Evolutionary conservation across 2,113 vertebrate species (phyloP), one percentile per base, ranked within the genome.

Genomic region (Calidris pugnax): DNA sequence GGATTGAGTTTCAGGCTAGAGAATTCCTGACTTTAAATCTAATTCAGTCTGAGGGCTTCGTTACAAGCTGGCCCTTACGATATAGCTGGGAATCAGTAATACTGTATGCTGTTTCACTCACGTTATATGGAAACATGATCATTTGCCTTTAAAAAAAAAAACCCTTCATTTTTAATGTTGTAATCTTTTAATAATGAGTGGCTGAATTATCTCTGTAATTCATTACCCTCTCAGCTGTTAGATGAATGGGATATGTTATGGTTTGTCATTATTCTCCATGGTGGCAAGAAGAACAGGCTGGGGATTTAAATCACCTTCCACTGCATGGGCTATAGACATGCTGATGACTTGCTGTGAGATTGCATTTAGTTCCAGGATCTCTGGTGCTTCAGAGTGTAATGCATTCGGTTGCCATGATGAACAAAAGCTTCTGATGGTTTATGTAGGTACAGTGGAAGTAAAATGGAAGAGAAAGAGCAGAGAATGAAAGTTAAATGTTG

Each of bases 201-300:
- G 71, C 89, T 95, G 95, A 96, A 97, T 95, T 97, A 87, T 97
- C 85, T 90, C 88, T 95, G 89, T 95, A 96, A 97, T 98, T 97
- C 95, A 95, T 97, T 97, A 91, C 84, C 66, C 93, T 94, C 91
- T 95, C 87, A 91, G 82, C 95, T 97, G 74, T 91, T 89, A 82
- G 95, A 93, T 96, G 96, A 97, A 97, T 96, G 94, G 91, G 92
- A 63, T 96, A 66, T 92, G 94, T 97, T 97, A 89, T 90, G 86
- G 81, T 93, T 93, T 97, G 89, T 95, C 96, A 92, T 98, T 97
- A 97, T 94, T 97, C 93, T 97, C 94, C 76, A n/a, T 69, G 93
- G 95, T 82, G 64, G 75, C 84, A 73, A 47, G 73, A 77, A 97
- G 90, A 97, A 67, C 89, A 97, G 85, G 71, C 63, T 96, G 83